Percentiles rank a stretch among this genome's conserved stretches.
phyloP scores from a whole-genome alignment of 37 sponge, comb jelly and placozoan genomes.

The Chondrilla cf. caribensis region DNA sequence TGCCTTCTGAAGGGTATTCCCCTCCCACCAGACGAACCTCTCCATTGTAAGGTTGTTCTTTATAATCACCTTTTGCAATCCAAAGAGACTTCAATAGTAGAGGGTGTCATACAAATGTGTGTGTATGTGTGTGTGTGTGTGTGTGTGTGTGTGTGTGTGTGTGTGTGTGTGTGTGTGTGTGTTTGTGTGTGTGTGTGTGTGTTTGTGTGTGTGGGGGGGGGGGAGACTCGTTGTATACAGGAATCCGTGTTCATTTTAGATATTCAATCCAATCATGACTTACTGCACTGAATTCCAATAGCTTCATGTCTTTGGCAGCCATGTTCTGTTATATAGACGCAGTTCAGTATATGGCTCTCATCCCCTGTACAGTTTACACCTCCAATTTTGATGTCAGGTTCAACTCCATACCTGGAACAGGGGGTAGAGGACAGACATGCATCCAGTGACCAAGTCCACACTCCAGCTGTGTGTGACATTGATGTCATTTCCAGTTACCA shows the following conservation, averaged over 20 bases:
- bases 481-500: too few species aligned
- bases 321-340: background rate
- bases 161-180: background rate
- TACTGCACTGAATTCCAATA: background rate
- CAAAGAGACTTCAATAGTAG: background rate
- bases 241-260: background rate
- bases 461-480: too few species aligned
- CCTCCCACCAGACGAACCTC: background rate
- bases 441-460: too few species aligned
- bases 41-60: background rate
- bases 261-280: background rate
- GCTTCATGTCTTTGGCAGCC: background rate
- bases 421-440: too few species aligned
- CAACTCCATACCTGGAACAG: too few species aligned
- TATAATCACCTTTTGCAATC: conserved; percentile 1
- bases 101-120: background rate
- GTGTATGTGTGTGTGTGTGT: background rate
- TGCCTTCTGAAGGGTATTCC: conserved; percentile 1
- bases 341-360: background rate
- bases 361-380: too few species aligned
- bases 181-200: background rate
- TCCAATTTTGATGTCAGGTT: too few species aligned
- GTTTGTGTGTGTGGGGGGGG: background rate
- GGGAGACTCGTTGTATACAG: background rate
- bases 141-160: too few species aligned